Conservation (phyloP, 2,888 invertebrate genomes). For the Danaus chrysippus region DNA sequence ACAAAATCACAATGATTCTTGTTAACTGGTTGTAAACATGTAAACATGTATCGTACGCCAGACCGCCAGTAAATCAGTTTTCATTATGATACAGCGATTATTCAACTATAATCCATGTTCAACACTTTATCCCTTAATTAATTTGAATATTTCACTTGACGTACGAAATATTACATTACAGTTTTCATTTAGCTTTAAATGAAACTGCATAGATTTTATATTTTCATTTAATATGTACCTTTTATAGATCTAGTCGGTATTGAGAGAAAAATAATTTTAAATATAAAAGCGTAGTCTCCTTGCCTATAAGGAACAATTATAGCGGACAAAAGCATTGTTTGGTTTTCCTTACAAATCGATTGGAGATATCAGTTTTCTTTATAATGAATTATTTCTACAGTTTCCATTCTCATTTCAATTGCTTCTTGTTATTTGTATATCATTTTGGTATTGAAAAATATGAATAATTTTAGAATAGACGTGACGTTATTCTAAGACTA, state of each 20-base stretch:
- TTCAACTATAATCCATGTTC: conserved; percentile 6
- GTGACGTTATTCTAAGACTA: no score
- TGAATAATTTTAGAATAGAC: neutral
- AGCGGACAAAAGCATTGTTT: conserved; percentile 24
- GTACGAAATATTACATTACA: no score
- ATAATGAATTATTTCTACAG: conserved; percentile 8
- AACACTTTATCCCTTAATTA: conserved; percentile 5
- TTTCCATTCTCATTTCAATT: neutral
- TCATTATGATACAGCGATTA: conserved; percentile 13
- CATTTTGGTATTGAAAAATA: neutral
- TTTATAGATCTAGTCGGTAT: no score
- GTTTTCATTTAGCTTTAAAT: no score
- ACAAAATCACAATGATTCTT: conserved; percentile 6
- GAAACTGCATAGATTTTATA: no score
- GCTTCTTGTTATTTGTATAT: neutral
- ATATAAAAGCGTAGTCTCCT: conserved; percentile 12
- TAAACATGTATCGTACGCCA: conserved; percentile 24
- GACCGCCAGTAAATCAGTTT: conserved; percentile 24
- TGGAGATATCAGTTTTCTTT: conserved; percentile 25
- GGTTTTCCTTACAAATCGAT: conserved; percentile 32
- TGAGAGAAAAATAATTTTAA: conserved; percentile 11
- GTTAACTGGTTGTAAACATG: conserved; percentile 22
- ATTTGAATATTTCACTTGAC: neutral
- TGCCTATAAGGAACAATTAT: conserved; percentile 19
- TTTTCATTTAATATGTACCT: no score